A percentile compares a stretch with the other conserved stretches of the same genome.
These are phyloP conservation scores for Cynoglossus semilaevis DNA, from an alignment of 2,113 vertebrate species.

Conservation along the genomic window DNA sequence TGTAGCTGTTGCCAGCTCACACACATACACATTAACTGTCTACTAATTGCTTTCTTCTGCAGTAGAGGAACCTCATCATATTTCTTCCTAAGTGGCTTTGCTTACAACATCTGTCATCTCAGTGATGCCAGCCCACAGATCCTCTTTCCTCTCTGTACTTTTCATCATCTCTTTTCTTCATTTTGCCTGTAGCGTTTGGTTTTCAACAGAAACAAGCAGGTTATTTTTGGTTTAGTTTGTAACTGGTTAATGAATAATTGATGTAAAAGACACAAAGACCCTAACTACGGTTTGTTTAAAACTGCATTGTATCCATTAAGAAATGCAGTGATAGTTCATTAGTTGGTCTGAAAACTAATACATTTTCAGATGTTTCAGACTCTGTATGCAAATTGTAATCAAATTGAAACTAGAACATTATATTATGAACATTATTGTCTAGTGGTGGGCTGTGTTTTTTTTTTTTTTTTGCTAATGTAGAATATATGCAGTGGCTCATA, in stretches of 20 bases:
- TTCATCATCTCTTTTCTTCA: neutral
- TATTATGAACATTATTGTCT: too few species aligned
- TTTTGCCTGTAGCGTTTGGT: neutral
- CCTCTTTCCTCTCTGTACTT: neutral
- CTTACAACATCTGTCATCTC: slow-evolving; percentile 31
- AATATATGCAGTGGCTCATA: too few species aligned
- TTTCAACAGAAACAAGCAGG: slow-evolving; percentile 17
- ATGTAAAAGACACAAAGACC: slow-evolving; percentile 53
- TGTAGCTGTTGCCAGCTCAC: slow-evolving; percentile 11
- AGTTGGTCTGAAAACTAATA: too few species aligned
- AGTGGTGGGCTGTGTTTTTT: too few species aligned
- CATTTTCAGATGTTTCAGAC: too few species aligned
- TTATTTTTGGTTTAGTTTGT: slow-evolving; percentile 56
- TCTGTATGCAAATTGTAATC: too few species aligned
- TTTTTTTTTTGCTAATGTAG: too few species aligned
- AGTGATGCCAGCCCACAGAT: neutral
- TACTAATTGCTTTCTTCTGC: slow-evolving; percentile 45
- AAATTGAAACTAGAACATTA: too few species aligned
- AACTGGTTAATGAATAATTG: slow-evolving; percentile 61
- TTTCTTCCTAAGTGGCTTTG: slow-evolving; percentile 28
- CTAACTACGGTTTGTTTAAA: slow-evolving; percentile 33
- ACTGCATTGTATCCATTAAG: too few species aligned
- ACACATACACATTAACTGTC: slow-evolving; percentile 34
- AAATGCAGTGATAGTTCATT: too few species aligned
- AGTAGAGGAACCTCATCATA: slow-evolving; percentile 37